phyloP scores from a whole-genome alignment of 2,113 vertebrate genomes.

The Lanius ludovicianus region DNA sequence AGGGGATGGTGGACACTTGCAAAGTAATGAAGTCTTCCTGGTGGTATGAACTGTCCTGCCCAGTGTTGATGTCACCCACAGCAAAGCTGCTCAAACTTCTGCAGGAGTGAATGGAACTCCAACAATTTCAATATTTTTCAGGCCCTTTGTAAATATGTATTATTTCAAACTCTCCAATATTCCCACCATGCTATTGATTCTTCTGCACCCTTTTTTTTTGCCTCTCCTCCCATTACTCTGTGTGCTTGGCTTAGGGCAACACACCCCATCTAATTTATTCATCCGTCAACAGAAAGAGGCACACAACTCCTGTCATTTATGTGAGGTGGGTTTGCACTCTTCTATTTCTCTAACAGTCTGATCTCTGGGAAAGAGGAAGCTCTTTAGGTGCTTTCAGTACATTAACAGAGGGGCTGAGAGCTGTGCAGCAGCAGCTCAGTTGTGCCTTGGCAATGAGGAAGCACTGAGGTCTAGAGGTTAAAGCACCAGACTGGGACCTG shows the following conservation, averaged over 20 bases:
- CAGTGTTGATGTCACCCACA: background rate
- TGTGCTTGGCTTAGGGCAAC: background rate
- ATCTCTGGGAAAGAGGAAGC: background rate
- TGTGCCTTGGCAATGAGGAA: background rate
- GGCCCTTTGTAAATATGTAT: background rate
- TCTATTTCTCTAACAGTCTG: no score
- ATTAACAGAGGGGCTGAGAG: background rate
- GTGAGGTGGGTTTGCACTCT: background rate
- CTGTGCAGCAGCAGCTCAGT: background rate
- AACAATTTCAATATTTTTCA: rapidly evolving
- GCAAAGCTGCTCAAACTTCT: background rate
- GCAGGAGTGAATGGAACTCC: background rate
- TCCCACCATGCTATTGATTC: background rate
- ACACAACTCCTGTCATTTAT: rapidly evolving
- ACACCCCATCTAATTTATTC: background rate
- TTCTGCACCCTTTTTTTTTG: background rate
- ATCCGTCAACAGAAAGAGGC: rapidly evolving
- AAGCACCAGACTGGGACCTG: background rate
- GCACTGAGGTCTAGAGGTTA: background rate
- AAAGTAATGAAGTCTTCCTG: background rate
- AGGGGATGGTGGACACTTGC: background rate
- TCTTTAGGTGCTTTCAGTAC: background rate
- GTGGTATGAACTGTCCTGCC: background rate
- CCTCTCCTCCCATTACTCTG: background rate
- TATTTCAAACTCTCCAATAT: background rate